Percentiles rank a stretch among this genome's conserved stretches.
Conservation (phyloP, 2,113 vertebrate genomes). For the Cathartes aura region DNA sequence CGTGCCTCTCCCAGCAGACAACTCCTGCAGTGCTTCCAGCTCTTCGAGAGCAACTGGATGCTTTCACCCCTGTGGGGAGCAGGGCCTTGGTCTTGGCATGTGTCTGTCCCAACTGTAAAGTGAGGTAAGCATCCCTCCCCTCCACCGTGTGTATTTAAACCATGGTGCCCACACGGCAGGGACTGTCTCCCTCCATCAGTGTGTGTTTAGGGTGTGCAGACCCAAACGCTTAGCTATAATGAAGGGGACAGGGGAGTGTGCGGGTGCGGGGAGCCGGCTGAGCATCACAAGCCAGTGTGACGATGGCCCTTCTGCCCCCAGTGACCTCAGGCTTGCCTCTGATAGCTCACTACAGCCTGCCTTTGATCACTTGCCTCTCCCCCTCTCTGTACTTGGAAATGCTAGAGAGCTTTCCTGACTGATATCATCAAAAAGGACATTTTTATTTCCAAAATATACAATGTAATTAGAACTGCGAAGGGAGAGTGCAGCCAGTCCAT, state of each 20-base stretch:
- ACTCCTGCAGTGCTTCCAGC: background rate
- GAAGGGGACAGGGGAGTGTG: fast-evolving
- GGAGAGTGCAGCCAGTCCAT: conserved; percentile 10
- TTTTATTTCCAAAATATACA: conserved; percentile 59
- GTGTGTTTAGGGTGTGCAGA: background rate
- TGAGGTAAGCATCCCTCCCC: background rate
- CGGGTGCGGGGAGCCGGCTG: background rate
- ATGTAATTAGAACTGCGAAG: background rate
- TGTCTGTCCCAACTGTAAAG: background rate
- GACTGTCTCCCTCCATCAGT: background rate
- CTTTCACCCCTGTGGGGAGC: background rate
- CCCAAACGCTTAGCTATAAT: background rate
- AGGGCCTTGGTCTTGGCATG: too few species aligned
- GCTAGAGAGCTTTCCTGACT: conserved; percentile 9
- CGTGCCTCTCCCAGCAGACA: background rate
- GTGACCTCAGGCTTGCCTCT: background rate
- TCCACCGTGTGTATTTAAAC: background rate
- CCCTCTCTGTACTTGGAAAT: background rate
- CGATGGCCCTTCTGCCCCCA: background rate
- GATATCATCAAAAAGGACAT: background rate
- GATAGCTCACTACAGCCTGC: background rate
- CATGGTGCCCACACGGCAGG: fast-evolving
- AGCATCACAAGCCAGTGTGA: fast-evolving
- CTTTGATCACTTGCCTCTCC: conserved; percentile 19
- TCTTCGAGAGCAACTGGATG: background rate